These are phyloP conservation scores for Buathra laborator DNA, from an alignment of 2,888 invertebrate genomes.

Conservation along the genomic window DNA sequence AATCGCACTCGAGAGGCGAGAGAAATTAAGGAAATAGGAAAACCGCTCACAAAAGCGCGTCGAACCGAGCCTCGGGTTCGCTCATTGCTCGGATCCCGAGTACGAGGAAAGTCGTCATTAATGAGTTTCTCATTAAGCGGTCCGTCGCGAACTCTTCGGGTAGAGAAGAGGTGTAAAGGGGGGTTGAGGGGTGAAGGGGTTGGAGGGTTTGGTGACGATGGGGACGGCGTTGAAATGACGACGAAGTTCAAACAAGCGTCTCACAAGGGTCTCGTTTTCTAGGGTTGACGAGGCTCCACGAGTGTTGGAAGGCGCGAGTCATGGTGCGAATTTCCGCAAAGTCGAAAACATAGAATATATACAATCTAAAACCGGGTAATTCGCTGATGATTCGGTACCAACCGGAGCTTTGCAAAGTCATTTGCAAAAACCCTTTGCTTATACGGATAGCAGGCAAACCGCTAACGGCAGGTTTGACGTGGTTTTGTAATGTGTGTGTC, in stretches of 20 bases:
- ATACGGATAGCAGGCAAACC: neutral
- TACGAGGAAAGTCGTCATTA: constrained; percentile 35
- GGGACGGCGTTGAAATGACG: constrained; percentile 8
- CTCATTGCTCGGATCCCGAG: neutral
- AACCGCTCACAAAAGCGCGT: constrained; percentile 3
- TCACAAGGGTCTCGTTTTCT: neutral
- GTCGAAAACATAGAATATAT: neutral
- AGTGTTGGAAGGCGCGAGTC: neutral
- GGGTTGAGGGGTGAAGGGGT: no score
- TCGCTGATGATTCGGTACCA: neutral
- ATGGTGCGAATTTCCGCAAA: constrained; percentile 8
- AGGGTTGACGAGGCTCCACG: neutral
- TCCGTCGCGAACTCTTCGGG: neutral
- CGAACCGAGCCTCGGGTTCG: constrained; percentile 13
- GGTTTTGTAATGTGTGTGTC: neutral
- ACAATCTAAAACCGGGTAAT: neutral
- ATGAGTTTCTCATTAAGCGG: constrained; percentile 50
- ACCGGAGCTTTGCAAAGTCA: neutral
- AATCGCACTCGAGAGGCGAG: neutral
- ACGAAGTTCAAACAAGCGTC: constrained; percentile 28
- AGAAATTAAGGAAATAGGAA: constrained; percentile 13
- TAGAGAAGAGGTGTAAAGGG: no score
- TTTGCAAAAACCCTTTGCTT: neutral
- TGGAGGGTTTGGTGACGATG: no score
- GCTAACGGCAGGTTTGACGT: neutral